Base-by-base conservation (phyloP, 2,888 invertebrate species). In the Spodoptera picta region DNA sequence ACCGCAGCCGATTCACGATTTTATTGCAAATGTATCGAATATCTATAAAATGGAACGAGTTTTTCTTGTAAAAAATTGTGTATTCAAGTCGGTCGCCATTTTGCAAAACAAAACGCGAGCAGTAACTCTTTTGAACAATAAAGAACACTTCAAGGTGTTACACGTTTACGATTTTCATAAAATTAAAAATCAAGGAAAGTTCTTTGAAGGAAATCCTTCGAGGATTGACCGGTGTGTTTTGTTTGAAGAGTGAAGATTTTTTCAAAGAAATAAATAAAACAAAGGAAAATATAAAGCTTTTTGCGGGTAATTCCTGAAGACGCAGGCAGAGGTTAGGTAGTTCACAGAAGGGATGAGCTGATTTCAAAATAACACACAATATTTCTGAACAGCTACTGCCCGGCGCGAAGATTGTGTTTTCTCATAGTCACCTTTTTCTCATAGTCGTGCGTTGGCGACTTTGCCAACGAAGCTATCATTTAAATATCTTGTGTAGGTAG, bases 81-180 rank as follows among this genome's bases (percentile, higher is more conserved):
- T 60, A 73, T 73, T 65, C 60, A 46, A 11, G 49, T 47, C 72
- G 65, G 24, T 54, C 46, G 51, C 57, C 55, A 63, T 59, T 62
- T 69, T 69, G 70, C 69, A 62, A 52, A 60, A 47, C 51, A 53
- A 41, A 58, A 56, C 43, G 36, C 58, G 55, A 62, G 58, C 58
- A 73, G 55, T 69, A 59, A 71, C 49, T 73, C 71, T 73, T 73
- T 55, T 6, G 7, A 52, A 71, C 69, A 71, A 71, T 71, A 73
- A 69, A 73, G 58, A 27, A 2, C 14, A 55, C 41, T 61, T 43
- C 62, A 42, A 56, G 46, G 61, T 24, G 52, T 43, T 56, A 68
- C 62, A 62, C 49, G 62, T 66, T 73, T 69, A 62, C 48, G 62
- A 52, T 69, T 73, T 73, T 61, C 58, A 62, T 61, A 62, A 56